Evolutionary conservation across 2,888 invertebrate species (phyloP), one percentile per base, ranked within the genome.

Genomic region (Ichneumoninae sp.): DNA sequence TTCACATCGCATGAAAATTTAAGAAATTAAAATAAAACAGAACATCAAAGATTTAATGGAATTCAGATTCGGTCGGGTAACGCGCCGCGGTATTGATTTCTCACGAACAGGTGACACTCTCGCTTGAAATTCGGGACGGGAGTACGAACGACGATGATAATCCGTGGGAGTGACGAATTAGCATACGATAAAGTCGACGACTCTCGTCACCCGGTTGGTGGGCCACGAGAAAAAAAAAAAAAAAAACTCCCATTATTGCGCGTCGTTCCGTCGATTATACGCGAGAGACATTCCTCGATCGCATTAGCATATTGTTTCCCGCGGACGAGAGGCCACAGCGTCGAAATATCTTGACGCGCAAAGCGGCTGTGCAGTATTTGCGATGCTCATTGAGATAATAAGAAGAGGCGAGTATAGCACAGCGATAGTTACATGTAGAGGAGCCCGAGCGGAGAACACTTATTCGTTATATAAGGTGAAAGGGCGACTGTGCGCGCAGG

Each of bases 381-480:
- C 82, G 87, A 88, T 87, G 86, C 75, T 88, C 86, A 88, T 89
- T 88, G 87, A 88, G 86, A 84, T 75, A 86, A 89, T 89, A 88
- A 90, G 84, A 88, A 90, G 84, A 87, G 82, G 70, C 83, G 86
- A 82, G 83, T 78, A 71, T 72, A 30, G 33, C 33, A 70, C 30
- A 19, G 13, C 52, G 5, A 19, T 47, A 65, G 13, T 68, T 78
- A 50, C 47, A 57, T 84, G 66, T 71, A 66, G 57, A 75, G 57
- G 69, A 81, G 65, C 74, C 19, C 36, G 82, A 68, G 65, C 62
- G 75, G 81, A 79, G 82, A 88, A 88, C 85, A 87, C 86, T 87
- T 65, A 84, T 89, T 88, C 89, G 89, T 92, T 92, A 93, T 93
- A 93, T 93, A 93, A 93, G 93, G 93, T 93, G 93, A 93, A 93